Percentiles rank a stretch among this genome's conserved stretches.
Evolutionary conservation across 2,113 vertebrate genomes (phyloP).

Genomic region (Eretmodus cyanostictus): DNA sequence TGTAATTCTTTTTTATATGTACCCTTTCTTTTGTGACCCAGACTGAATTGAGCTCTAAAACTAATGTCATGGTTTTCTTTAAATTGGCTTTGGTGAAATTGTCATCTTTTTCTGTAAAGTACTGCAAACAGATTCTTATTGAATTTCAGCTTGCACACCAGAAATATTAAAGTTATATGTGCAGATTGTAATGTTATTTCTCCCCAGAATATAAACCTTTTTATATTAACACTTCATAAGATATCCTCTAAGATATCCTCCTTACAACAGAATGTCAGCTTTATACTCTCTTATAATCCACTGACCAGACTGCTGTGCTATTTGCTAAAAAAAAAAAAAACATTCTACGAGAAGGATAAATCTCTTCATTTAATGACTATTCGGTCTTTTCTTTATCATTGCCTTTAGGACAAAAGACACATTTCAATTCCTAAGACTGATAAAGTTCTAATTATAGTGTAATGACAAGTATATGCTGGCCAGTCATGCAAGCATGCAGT

Average conservation of each 20-base stretch:
- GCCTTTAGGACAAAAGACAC: background rate
- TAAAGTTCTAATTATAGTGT: background rate
- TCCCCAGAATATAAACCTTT: background rate
- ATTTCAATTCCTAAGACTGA: background rate
- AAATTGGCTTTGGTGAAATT: background rate
- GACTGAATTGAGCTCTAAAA: background rate
- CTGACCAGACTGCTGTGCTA: background rate
- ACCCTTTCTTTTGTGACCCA: background rate
- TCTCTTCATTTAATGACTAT: background rate
- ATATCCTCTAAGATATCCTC: background rate
- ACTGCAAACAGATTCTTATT: background rate
- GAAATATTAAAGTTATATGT: background rate
- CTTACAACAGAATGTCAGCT: background rate
- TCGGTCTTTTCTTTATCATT: background rate
- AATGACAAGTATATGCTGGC: background rate
- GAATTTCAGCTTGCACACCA: background rate
- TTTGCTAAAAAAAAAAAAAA: background rate
- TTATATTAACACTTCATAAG: background rate
- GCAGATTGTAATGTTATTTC: background rate
- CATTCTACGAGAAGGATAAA: background rate
- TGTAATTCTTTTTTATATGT: background rate
- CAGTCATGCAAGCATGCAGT: background rate
- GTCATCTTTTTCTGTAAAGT: background rate
- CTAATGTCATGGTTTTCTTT: background rate
- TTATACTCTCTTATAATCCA: background rate